A percentile compares a stretch with the other conserved stretches of the same genome.
Evolutionary conservation across 92 coral and sea anemone genomes (phyloP).

Genomic region (Metridium senile): DNA sequence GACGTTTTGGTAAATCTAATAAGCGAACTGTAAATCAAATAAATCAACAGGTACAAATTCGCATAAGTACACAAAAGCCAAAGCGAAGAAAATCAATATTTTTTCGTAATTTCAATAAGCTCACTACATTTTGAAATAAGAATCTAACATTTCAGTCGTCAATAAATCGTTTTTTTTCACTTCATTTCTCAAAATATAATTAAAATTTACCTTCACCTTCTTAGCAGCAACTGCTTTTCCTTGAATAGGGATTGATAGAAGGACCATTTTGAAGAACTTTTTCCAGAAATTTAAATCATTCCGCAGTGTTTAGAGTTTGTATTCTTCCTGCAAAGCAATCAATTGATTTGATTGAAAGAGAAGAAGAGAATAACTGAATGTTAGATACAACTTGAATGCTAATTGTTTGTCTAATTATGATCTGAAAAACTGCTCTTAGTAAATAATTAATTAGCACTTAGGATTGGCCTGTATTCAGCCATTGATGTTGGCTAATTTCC

Average conservation of each 20-base stretch:
- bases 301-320: neutral
- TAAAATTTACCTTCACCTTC: conserved; percentile 28
- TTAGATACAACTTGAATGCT: neutral
- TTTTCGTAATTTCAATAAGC: no score
- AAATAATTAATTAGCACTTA: conserved; percentile 7
- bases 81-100: no score
- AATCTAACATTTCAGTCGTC: no score
- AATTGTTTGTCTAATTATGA: conserved; percentile 29
- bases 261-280: conserved; percentile 19
- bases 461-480: conserved; percentile 37
- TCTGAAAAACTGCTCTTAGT: neutral
- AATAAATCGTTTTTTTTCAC: no score
- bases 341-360: neutral
- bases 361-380: neutral
- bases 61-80: neutral
- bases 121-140: no score
- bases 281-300: conserved; percentile 1
- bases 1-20: neutral
- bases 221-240: conserved; percentile 20
- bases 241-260: conserved; percentile 33
- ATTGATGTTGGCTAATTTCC: conserved; percentile 18
- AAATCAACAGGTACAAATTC: neutral
- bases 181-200: no score
- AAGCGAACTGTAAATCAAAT: neutral
- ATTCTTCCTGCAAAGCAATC: neutral